phyloP scores from a whole-genome alignment of 2,113 vertebrate species.

The Engraulis encrasicolus region DNA sequence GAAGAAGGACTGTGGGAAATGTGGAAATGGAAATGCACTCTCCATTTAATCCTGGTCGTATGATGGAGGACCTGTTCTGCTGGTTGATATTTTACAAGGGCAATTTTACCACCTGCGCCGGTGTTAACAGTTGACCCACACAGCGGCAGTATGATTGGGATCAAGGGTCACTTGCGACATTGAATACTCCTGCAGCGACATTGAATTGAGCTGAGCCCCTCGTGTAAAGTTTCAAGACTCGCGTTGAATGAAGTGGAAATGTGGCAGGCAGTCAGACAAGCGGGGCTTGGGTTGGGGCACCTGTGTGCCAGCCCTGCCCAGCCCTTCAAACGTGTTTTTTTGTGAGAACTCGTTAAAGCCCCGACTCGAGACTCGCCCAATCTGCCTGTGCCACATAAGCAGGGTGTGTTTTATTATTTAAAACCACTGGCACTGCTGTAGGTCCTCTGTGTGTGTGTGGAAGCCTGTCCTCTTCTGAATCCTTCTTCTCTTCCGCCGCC shows the following conservation, averaged over 20 bases:
- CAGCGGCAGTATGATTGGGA: background rate
- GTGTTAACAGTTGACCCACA: background rate
- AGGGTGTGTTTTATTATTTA: background rate
- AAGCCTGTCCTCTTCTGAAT: conserved; percentile 25
- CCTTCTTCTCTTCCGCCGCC: too few species aligned
- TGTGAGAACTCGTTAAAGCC: background rate
- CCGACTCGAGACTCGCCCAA: background rate
- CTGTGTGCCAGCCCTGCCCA: background rate
- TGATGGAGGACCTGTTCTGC: background rate
- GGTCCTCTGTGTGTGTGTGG: background rate
- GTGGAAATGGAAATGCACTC: background rate
- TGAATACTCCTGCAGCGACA: background rate
- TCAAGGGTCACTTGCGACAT: background rate
- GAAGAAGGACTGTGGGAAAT: background rate
- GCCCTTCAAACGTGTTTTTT: background rate
- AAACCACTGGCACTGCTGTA: conserved; percentile 14
- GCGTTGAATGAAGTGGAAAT: background rate
- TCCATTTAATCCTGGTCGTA: background rate
- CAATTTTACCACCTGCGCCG: background rate
- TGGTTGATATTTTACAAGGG: background rate
- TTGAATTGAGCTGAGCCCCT: background rate
- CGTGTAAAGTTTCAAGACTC: background rate
- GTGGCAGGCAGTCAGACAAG: background rate
- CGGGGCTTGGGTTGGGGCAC: background rate
- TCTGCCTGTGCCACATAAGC: conserved; percentile 4